These are phyloP conservation scores for Poecilia latipinna DNA, from an alignment of 2,113 vertebrate species.

Conservation along the genomic window DNA sequence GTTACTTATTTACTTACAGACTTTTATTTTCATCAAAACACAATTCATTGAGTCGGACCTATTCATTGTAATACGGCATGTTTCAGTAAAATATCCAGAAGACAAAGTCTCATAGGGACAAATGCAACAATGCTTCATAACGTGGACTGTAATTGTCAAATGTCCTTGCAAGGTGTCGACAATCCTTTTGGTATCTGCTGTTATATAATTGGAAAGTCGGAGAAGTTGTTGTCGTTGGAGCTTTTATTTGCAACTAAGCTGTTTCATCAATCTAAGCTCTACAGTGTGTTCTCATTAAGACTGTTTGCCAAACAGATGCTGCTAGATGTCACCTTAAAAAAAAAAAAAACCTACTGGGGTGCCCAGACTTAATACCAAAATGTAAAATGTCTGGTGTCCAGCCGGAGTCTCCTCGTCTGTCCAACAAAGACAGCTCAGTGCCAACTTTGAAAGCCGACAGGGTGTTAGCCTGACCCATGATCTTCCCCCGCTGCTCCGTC, in stretches of 20 bases:
- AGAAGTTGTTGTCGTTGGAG: too few species aligned
- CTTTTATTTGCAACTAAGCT: too few species aligned
- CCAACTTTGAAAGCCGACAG: constrained; percentile 11
- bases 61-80: too few species aligned
- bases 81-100: not conserved
- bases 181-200: not conserved
- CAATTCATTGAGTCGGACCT: too few species aligned
- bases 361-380: too few species aligned
- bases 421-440: constrained; percentile 10
- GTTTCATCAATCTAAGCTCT: not conserved
- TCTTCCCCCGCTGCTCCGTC: constrained; percentile 36
- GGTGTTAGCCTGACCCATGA: constrained; percentile 23
- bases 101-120: not conserved
- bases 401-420: not conserved
- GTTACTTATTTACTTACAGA: too few species aligned
- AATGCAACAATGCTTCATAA: not conserved
- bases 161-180: not conserved
- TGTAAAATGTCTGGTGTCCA: not conserved
- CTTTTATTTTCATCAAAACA: too few species aligned
- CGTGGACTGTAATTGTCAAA: too few species aligned
- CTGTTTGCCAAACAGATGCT: not conserved
- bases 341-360: too few species aligned
- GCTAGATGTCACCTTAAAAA: not conserved
- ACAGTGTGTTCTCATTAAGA: not conserved
- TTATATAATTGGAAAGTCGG: too few species aligned